Conservation (phyloP, 53 echinoderm and acorn worm species). For the Holothuria scabra region DNA sequence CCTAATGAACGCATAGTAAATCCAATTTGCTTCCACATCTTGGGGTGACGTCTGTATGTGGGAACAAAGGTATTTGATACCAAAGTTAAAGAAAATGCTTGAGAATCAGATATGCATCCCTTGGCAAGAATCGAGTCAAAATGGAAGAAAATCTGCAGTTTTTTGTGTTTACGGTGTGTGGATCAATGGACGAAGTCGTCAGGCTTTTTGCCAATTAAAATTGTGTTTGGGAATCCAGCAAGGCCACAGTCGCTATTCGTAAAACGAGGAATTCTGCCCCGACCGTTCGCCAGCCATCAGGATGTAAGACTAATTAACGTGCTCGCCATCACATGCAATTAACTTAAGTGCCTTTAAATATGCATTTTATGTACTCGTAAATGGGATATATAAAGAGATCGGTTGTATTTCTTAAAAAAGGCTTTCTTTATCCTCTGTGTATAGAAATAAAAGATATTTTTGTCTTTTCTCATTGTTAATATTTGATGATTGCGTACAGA, state of each 20-base stretch:
- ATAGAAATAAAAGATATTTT: too few species aligned
- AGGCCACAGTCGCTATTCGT: neutral
- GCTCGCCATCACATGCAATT: neutral
- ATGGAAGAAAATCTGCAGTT: conserved; percentile 29
- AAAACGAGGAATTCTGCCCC: neutral
- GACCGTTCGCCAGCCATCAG: conserved; percentile 1
- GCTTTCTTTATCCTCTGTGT: too few species aligned
- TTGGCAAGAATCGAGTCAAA: conserved; percentile 28
- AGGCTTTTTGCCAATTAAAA: conserved; percentile 37
- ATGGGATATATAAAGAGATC: too few species aligned
- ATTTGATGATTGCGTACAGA: too few species aligned
- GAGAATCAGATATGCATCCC: conserved; percentile 39
- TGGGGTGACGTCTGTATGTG: conserved; percentile 31
- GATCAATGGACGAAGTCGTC: conserved; percentile 26
- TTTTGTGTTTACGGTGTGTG: conserved; percentile 27
- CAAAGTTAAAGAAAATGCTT: conserved; percentile 35
- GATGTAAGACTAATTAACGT: conserved; percentile 4
- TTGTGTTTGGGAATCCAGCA: neutral
- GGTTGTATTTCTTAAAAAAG: too few species aligned
- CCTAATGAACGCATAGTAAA: conserved; percentile 40
- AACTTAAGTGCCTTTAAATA: conserved; percentile 30
- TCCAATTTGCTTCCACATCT: conserved; percentile 30
- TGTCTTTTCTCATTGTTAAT: too few species aligned
- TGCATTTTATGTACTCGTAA: neutral
- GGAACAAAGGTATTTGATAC: conserved; percentile 40